phyloP scores from a whole-genome alignment of 2,888 invertebrate species.

The Eurytoma californica region DNA sequence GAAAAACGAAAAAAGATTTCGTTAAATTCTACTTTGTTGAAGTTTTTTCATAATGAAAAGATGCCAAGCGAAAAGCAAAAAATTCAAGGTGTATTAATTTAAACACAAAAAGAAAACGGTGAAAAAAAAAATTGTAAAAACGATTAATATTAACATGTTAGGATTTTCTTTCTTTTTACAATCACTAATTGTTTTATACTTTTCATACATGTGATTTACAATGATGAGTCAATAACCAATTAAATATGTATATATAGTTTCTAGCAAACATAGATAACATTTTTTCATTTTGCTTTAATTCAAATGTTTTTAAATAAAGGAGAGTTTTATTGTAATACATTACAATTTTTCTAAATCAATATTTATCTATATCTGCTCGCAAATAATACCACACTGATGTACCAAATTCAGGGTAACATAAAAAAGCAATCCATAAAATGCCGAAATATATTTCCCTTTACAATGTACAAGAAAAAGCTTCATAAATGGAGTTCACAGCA shows the following conservation, averaged over 20 bases:
- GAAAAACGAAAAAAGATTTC: constrained; percentile 31
- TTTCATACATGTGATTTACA: constrained; percentile 9
- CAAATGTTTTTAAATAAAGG: background rate
- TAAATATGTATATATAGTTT: background rate
- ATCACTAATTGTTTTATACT: background rate
- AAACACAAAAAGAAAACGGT: constrained; percentile 45
- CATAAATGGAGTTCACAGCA: constrained; percentile 18
- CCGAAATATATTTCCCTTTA: constrained; percentile 34
- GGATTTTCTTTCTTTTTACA: constrained; percentile 27
- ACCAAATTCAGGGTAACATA: constrained; percentile 46
- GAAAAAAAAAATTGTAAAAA: constrained; percentile 27
- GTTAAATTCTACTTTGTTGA: background rate
- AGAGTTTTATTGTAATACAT: background rate
- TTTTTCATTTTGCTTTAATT: background rate
- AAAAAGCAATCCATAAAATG: constrained; percentile 48
- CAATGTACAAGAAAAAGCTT: constrained; percentile 41
- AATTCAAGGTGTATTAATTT: constrained; percentile 29
- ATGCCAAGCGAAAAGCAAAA: constrained; percentile 54
- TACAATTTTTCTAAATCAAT: background rate
- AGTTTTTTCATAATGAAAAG: constrained; percentile 5
- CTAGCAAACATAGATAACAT: constrained; percentile 5
- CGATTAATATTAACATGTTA: constrained; percentile 18
- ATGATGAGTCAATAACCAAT: constrained; percentile 21
- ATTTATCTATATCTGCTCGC: constrained; percentile 28
- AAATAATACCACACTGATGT: constrained; percentile 28